Percentiles rank a stretch among this genome's conserved stretches.
Evolutionary conservation across 2,888 invertebrate genomes (phyloP).

Genomic region (Apodemia mormo): DNA sequence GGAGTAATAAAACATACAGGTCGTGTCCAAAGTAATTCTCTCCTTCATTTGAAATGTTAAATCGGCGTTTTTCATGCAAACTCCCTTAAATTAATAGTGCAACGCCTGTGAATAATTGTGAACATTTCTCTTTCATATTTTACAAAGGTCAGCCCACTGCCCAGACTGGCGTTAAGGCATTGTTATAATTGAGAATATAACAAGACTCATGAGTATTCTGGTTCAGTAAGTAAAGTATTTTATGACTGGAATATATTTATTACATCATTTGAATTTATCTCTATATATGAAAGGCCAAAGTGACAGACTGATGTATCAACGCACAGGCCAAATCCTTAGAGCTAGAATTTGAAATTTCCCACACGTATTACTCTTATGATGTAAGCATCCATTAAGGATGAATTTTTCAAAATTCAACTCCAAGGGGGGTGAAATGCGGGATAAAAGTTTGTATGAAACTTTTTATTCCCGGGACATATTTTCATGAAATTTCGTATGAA

Average conservation of each 20-base stretch:
- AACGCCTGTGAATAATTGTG: slow-evolving; percentile 10
- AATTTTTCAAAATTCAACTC: too few species aligned
- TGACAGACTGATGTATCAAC: too few species aligned
- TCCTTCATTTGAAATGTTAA: slow-evolving; percentile 5
- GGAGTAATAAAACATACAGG: slow-evolving; percentile 5
- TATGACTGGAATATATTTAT: background rate
- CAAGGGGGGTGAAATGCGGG: too few species aligned
- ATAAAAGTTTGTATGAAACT: too few species aligned
- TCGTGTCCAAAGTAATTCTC: background rate
- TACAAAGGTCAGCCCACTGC: slow-evolving; percentile 1
- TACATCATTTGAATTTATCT: too few species aligned
- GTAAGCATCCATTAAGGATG: too few species aligned
- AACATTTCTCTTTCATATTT: slow-evolving; percentile 7
- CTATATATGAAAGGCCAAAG: too few species aligned
- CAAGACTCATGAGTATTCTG: background rate
- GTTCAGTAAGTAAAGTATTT: background rate
- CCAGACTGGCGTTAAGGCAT: background rate
- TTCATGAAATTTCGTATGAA: too few species aligned
- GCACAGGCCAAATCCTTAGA: too few species aligned
- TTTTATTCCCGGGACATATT: too few species aligned
- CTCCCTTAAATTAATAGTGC: slow-evolving; percentile 15
- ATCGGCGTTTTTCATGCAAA: slow-evolving; percentile 16
- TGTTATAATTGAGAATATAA: background rate
- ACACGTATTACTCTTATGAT: too few species aligned
- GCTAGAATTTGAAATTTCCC: too few species aligned